phyloP scores from a whole-genome alignment of 2,888 invertebrate species.

The Brenthis ino region DNA sequence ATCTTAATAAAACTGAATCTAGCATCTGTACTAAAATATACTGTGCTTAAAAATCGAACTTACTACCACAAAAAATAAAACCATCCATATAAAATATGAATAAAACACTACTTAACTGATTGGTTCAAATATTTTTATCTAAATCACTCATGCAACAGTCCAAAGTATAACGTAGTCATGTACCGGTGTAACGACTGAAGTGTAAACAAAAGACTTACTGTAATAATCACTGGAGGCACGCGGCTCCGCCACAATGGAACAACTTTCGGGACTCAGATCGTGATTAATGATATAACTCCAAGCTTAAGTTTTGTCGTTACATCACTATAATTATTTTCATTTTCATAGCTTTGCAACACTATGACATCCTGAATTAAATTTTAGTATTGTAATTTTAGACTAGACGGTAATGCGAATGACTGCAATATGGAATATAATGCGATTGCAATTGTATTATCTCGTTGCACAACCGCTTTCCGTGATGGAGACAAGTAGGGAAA shows the following conservation, averaged over 20 bases:
- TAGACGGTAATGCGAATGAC: no score
- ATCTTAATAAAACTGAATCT: no score
- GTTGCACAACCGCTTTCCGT: no score
- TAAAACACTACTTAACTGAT: no score
- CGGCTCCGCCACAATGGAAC: conserved; percentile 29
- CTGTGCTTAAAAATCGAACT: no score
- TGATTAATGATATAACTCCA: conserved; percentile 32
- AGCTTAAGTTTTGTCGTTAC: conserved; percentile 28
- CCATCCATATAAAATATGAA: no score
- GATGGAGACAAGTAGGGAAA: no score
- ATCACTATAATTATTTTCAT: conserved; percentile 23
- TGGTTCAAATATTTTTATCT: not conserved
- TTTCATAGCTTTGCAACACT: conserved; percentile 12
- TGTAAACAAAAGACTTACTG: conserved; percentile 25
- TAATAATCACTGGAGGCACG: conserved; percentile 26
- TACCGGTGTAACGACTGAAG: conserved; percentile 1
- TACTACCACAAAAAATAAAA: no score
- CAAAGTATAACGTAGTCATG: not conserved
- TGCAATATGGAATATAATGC: no score
- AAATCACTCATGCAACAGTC: not conserved
- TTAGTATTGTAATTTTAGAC: no score
- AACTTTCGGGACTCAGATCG: conserved; percentile 33
- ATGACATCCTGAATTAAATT: not conserved
- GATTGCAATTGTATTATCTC: no score
- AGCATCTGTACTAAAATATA: no score